Conservation (phyloP, 2,797 vertebrate species). For the Helarctos malayanus region DNA sequence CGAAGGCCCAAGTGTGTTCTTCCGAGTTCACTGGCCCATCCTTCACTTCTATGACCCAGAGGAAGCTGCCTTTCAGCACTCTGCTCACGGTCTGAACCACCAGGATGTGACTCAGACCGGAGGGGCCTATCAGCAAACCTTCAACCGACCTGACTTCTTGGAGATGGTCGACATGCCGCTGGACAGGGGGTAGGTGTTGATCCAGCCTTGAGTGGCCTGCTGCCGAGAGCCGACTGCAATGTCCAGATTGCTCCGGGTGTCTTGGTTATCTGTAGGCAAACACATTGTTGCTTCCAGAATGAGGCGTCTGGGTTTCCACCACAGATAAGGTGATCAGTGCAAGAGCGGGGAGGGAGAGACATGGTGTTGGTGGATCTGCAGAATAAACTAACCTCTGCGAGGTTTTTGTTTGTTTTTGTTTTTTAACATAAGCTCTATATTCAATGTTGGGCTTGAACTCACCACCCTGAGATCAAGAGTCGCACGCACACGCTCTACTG, state of each 20-base stretch:
- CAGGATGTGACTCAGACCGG: background rate
- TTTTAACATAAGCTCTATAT: background rate
- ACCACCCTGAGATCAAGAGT: background rate
- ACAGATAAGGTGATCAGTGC: background rate
- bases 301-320: background rate
- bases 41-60: background rate
- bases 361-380: background rate
- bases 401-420: background rate
- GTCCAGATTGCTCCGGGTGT: slow-evolving; percentile 95
- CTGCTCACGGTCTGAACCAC: background rate
- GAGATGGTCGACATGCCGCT: slow-evolving; percentile 99
- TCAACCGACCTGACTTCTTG: slow-evolving; percentile 96
- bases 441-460: background rate
- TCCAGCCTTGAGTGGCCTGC: slow-evolving; percentile 97
- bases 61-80: background rate
- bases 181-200: slow-evolving; percentile 98
- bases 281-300: slow-evolving; percentile 34
- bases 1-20: background rate
- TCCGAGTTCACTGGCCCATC: background rate
- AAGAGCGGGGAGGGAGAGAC: background rate
- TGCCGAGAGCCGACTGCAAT: slow-evolving; percentile 95
- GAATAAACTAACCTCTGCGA: background rate
- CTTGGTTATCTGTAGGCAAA: slow-evolving; percentile 95
- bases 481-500: background rate
- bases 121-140: background rate